phyloP scores from a whole-genome alignment of 37 sponge, comb jelly and placozoan genomes.

The Spongilla lacustris region DNA sequence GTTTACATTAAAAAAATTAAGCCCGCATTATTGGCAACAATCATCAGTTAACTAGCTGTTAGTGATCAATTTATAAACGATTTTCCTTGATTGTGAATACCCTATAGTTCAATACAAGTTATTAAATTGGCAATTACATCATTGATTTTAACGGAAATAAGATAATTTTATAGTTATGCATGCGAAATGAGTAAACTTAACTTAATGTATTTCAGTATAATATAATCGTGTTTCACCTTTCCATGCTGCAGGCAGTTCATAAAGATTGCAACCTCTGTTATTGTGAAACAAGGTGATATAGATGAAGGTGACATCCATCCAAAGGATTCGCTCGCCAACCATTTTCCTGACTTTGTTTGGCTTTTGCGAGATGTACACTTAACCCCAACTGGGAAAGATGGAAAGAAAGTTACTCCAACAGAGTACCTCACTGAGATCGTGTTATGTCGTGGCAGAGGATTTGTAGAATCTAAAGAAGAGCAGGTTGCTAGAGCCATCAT shows the following conservation, averaged over 20 bases:
- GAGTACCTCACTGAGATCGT: conserved; percentile 18
- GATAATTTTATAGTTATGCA: too few species aligned
- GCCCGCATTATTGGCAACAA: too few species aligned
- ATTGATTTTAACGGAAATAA: too few species aligned
- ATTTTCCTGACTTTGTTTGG: conserved; percentile 59
- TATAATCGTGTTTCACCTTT: too few species aligned
- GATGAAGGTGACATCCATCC: conserved; percentile 13
- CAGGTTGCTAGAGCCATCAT: conserved; percentile 3
- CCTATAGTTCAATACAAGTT: too few species aligned
- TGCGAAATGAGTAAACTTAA: too few species aligned
- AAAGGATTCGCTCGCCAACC: not conserved
- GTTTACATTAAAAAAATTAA: too few species aligned
- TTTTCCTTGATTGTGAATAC: too few species aligned
- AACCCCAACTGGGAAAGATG: not conserved
- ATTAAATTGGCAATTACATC: too few species aligned
- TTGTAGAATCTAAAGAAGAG: not conserved
- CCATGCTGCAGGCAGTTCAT: conserved; percentile 20
- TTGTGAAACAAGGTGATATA: not conserved
- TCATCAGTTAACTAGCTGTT: too few species aligned
- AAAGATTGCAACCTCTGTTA: conserved; percentile 9
- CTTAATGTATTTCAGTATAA: too few species aligned
- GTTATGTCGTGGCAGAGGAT: not conserved
- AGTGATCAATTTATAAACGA: too few species aligned
- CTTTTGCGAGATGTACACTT: conserved; percentile 32
- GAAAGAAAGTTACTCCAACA: conserved; percentile 28